These are phyloP conservation scores for Proterorhinus semilunaris DNA, from an alignment of 2,113 vertebrate species.

Conservation along the genomic window DNA sequence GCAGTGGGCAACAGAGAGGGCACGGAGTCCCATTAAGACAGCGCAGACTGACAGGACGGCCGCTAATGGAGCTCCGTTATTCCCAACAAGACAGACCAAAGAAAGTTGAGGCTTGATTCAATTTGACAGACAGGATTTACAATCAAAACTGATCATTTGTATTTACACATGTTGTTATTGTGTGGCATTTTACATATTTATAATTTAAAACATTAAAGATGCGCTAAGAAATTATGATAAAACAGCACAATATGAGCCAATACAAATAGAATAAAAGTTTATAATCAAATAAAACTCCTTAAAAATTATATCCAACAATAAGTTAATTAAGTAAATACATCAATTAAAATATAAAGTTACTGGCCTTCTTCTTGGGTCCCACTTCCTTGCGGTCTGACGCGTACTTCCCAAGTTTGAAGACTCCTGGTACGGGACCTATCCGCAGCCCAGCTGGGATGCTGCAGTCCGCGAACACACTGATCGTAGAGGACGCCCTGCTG, in stretches of 20 bases:
- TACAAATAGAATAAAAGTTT: not conserved
- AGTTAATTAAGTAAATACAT: no score
- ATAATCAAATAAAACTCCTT: not conserved
- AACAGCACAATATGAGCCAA: no score
- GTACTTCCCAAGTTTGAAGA: constrained; percentile 97
- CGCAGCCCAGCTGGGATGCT: constrained; percentile 93
- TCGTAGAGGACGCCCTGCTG: constrained; percentile 79
- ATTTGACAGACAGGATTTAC: constrained; percentile 61
- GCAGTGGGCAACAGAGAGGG: constrained; percentile 54
- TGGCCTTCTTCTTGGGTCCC: constrained; percentile 95
- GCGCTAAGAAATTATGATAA: no score
- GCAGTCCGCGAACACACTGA: constrained; percentile 90
- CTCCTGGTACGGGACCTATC: constrained; percentile 90
- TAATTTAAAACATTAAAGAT: not conserved
- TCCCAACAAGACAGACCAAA: constrained; percentile 73
- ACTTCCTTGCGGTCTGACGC: constrained; percentile 93
- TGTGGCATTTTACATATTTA: not conserved
- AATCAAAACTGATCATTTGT: constrained; percentile 23
- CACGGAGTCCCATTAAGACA: constrained; percentile 68
- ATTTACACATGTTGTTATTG: not conserved
- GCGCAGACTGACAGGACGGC: constrained; percentile 72
- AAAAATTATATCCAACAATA: not conserved
- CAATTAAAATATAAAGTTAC: not conserved
- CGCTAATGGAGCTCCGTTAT: constrained; percentile 76
- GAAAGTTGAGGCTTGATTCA: constrained; percentile 52